These are phyloP conservation scores for Gryllus longicercus DNA, from an alignment of 2,888 invertebrate genomes.

Conservation along the genomic window DNA sequence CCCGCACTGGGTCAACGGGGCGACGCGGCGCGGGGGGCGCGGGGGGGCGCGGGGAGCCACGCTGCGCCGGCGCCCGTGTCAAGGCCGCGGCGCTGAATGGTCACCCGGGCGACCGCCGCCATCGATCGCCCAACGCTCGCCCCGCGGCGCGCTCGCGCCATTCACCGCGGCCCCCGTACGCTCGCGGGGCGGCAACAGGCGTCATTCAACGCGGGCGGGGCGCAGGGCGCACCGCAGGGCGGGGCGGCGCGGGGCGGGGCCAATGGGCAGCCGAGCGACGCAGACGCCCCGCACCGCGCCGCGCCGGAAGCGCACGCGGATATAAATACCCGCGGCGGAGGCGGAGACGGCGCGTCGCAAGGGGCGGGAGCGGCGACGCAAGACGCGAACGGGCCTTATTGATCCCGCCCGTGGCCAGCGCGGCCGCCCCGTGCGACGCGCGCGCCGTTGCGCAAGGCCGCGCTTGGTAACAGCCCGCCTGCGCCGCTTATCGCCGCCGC, in stretches of 20 bases:
- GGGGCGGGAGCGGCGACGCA: not conserved
- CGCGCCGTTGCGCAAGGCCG: not conserved
- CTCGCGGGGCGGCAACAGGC: conserved; percentile 18
- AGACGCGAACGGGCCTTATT: not conserved
- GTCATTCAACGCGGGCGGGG: not conserved
- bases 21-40: not conserved
- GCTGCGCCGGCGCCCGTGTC: conserved; percentile 12
- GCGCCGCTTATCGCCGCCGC: no score
- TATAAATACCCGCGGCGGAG: not conserved
- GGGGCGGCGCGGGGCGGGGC: no score
- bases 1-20: not conserved
- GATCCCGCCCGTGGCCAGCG: not conserved
- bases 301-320: not conserved
- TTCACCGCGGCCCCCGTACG: not conserved
- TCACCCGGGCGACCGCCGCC: conserved; percentile 18
- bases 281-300: not conserved
- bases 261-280: not conserved
- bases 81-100: not conserved
- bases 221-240: no score
- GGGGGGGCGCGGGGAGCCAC: not conserved
- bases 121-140: not conserved
- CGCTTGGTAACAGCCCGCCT: no score
- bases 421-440: no score
- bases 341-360: not conserved
- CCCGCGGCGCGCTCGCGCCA: conserved; percentile 5